These are phyloP conservation scores for Drosophila cardini DNA, from an alignment of 1,140 invertebrate species.

Conservation along the genomic window DNA sequence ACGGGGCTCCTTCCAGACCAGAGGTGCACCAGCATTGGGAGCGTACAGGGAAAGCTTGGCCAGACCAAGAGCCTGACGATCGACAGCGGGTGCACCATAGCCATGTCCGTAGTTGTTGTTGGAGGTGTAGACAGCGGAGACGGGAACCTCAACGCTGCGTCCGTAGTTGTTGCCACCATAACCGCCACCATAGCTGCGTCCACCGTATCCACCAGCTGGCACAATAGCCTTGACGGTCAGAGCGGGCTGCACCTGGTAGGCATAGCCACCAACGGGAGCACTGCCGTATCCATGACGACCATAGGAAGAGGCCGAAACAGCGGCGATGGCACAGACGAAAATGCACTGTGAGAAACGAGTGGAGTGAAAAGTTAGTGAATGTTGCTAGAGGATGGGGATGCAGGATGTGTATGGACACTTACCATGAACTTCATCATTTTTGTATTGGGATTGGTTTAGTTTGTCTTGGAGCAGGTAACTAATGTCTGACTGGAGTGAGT, in stretches of 20 bases:
- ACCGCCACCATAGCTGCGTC: conserved; percentile 30
- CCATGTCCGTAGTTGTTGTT: conserved; percentile 32
- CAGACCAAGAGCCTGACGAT: conserved; percentile 60
- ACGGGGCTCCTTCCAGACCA: conserved; percentile 56
- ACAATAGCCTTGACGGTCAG: conserved; percentile 67
- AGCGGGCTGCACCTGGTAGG: conserved; percentile 74
- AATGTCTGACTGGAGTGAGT: conserved; percentile 57
- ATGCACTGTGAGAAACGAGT: conserved; percentile 50
- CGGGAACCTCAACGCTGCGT: conserved; percentile 36
- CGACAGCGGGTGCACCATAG: conserved; percentile 59
- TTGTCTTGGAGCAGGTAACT: conserved; percentile 66
- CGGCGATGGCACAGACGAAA: conserved; percentile 66
- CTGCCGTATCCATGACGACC: conserved; percentile 37
- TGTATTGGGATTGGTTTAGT: conserved; percentile 52
- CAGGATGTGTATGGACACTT: conserved; percentile 38
- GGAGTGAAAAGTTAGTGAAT: conserved; percentile 8
- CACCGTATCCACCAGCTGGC: conserved; percentile 54
- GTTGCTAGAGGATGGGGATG: not conserved
- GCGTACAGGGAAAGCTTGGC: conserved; percentile 62
- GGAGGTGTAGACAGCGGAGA: conserved; percentile 38
- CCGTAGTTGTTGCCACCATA: conserved; percentile 36
- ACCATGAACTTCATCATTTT: conserved; percentile 79
- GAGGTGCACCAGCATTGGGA: conserved; percentile 59
- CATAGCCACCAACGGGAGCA: conserved; percentile 54
- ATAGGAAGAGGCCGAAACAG: conserved; percentile 60